Base-by-base conservation (phyloP, 2,113 vertebrate species). In the Apaloderma vittatum region DNA sequence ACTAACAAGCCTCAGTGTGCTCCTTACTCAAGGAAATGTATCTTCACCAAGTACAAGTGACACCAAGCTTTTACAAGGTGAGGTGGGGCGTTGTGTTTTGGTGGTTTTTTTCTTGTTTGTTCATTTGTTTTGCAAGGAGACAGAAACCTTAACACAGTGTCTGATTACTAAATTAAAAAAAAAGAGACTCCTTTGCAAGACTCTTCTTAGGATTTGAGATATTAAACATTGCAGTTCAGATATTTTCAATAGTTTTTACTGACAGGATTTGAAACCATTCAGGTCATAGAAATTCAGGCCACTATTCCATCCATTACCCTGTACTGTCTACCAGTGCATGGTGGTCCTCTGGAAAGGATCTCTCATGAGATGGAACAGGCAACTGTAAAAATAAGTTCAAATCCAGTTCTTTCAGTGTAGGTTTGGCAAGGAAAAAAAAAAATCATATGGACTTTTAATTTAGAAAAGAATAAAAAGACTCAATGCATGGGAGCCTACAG, bases 381-480 rank as follows among this genome's bases (percentile, higher is more conserved):
- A 86, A 92, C 45, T 70, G 23, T 65, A 86, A 92, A 86, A 90
- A 5, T 15, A 91, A 83, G 46, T 59, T 86, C 59, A 83, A 92
- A 86, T 58, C 43, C 63, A 90, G 75, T 11, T 18, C 29, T 95
- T 86, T 43, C 40, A 67, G 46, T 13, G 7, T 23, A 88, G 8
- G 14, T 37, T 92, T 96, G 66, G 54, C 37, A 72, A 65, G 52
- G 12, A 72, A 32, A 68, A 71, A 74, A 20, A 74, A 59, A 19
- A 54, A 9, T 8, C 26, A 46, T 23, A 72, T 5, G 46, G n/a
- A 62, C 24, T 84, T 90, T 51, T 76, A 91, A 91, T 46, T 58
- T 12, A 51, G 46, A 71, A 80, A 91, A 73, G 27, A 91, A 66
- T 15, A 78, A 78, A 92, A 88, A 82, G 19, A 87, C 73, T 59